Conservation (phyloP, 2,797 vertebrate species). For the Menidia menidia region DNA sequence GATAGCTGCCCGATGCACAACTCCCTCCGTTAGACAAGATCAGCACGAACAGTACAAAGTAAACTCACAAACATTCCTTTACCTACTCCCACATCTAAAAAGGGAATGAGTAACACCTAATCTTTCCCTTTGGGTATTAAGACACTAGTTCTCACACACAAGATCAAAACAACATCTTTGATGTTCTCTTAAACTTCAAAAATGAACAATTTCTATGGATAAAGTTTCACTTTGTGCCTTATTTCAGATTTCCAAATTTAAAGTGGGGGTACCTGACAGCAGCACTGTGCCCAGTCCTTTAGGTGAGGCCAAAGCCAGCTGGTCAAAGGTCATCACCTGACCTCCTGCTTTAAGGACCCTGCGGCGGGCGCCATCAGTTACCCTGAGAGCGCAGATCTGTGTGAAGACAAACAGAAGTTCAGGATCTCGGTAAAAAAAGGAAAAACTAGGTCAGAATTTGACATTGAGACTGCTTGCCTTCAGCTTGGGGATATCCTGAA, state of each 20-base stretch:
- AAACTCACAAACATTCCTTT: background rate
- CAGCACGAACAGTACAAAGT: background rate
- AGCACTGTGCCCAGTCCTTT: constrained; percentile 92
- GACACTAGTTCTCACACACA: background rate
- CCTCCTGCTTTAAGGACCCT: constrained; percentile 92
- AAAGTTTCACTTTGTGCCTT: background rate
- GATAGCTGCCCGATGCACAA: background rate
- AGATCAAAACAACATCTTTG: background rate
- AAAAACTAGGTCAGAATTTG: background rate
- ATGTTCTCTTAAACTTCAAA: background rate
- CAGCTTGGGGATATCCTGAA: constrained; percentile 91
- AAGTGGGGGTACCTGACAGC: constrained; percentile 85
- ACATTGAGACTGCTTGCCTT: constrained; percentile 77
- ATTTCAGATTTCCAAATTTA: background rate
- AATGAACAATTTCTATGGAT: background rate
- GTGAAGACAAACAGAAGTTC: constrained; percentile 3
- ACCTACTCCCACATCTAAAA: background rate
- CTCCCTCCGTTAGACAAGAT: background rate
- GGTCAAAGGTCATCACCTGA: constrained; percentile 93
- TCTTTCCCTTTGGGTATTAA: background rate
- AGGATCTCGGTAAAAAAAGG: background rate
- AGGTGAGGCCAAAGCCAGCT: constrained; percentile 90
- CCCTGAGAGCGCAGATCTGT: constrained; percentile 88
- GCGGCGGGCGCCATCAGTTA: constrained; percentile 86
- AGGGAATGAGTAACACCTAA: background rate